Conservation (phyloP, 1,140 invertebrate species). For the Macrotrachela quadricornifera region DNA sequence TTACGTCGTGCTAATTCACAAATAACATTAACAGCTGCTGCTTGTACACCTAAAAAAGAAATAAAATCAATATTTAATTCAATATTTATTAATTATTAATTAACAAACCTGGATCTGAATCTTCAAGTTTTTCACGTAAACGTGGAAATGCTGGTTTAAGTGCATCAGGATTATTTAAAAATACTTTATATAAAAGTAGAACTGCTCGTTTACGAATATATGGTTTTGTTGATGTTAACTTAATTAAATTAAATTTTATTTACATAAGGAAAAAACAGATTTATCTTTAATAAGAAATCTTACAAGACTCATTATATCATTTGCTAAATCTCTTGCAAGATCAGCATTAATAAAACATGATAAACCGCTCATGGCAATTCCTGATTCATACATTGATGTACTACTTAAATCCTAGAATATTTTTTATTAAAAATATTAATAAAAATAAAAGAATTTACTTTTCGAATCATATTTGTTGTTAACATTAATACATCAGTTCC, state of each 20-base stretch:
- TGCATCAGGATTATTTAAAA: conserved; percentile 93
- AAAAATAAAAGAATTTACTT: conserved; percentile 22
- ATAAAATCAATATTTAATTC: too few species aligned
- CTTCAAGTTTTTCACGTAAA: conserved; percentile 92
- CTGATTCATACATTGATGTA: conserved; percentile 93
- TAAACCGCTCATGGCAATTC: conserved; percentile 74
- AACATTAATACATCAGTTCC: conserved; percentile 93
- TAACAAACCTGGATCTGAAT: conserved; percentile 68
- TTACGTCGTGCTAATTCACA: conserved; percentile 97
- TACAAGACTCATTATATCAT: conserved; percentile 83
- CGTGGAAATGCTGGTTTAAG: conserved; percentile 83
- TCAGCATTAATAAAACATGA: conserved; percentile 92
- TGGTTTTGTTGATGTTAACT: conserved; percentile 69
- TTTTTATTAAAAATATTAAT: too few species aligned
- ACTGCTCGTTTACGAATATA: conserved; percentile 97
- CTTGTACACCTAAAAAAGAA: conserved; percentile 38
- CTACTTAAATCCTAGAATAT: conserved; percentile 59
- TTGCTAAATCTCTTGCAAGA: conserved; percentile 79
- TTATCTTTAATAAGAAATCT: too few species aligned
- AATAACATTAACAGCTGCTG: conserved; percentile 95
- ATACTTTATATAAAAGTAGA: conserved; percentile 97
- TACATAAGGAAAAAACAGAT: too few species aligned
- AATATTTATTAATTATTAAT: too few species aligned
- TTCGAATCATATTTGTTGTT: conserved; percentile 97
- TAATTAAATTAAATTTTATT: too few species aligned